A percentile compares a stretch with the other conserved stretches of the same genome.
These are phyloP conservation scores for Anastrepha obliqua DNA, from an alignment of 1,140 invertebrate genomes.

Conservation along the genomic window DNA sequence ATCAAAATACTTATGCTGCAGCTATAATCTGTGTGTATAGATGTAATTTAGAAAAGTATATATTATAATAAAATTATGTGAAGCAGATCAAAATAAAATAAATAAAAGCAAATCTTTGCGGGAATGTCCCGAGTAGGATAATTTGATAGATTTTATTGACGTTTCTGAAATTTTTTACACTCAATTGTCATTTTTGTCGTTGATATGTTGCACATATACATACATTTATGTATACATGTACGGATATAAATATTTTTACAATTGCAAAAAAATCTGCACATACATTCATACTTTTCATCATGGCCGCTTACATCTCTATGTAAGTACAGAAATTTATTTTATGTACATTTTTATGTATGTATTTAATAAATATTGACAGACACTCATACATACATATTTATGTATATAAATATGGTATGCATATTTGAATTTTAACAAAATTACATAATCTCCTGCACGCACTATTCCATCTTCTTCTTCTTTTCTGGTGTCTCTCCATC, in stretches of 20 bases:
- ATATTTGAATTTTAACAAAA: no score
- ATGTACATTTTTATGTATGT: no score
- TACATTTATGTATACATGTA: no score
- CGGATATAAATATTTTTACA: no score
- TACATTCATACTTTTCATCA: no score
- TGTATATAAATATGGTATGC: not conserved
- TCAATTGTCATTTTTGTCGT: not conserved
- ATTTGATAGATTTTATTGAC: not conserved
- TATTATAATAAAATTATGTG: not conserved
- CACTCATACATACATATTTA: not conserved
- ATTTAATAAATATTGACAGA: no score
- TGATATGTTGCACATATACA: not conserved
- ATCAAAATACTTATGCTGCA: not conserved
- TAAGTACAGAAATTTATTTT: no score
- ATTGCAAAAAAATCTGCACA: no score
- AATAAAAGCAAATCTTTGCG: not conserved
- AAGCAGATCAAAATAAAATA: not conserved
- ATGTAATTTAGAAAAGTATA: not conserved
- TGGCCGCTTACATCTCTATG: no score
- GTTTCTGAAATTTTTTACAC: not conserved
- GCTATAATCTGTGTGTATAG: not conserved
- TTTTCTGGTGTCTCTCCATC: constrained; percentile 64
- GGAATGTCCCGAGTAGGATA: not conserved
- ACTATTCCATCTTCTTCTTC: constrained; percentile 59
- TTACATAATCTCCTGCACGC: not conserved